phyloP scores from a whole-genome alignment of 2,113 vertebrate genomes.

The Osmerus mordax region DNA sequence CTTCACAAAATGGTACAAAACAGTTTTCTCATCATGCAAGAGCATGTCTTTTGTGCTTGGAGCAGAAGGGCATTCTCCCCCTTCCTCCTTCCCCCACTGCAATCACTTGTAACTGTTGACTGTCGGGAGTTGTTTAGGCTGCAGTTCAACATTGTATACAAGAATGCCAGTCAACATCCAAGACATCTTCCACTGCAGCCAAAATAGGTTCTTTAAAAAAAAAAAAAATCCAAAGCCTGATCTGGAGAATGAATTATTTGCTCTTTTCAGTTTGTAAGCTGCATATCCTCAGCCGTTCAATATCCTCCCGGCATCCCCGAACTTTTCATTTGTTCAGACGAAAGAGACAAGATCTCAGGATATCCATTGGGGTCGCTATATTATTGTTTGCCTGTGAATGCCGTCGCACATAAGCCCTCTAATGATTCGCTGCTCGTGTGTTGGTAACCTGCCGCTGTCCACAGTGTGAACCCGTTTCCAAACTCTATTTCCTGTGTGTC shows the following conservation, averaged over 20 bases:
- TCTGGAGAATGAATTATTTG: slow-evolving; percentile 1
- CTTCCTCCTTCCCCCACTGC: background rate
- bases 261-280: slow-evolving; percentile 6
- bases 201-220: slow-evolving; percentile 3
- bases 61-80: no score
- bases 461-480: background rate
- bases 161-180: slow-evolving; percentile 1
- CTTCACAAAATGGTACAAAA: background rate
- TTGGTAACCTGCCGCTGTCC: background rate
- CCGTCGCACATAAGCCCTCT: background rate
- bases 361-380: background rate
- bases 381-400: background rate
- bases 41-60: no score
- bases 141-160: slow-evolving; percentile 1
- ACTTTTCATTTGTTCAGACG: background rate
- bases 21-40: no score
- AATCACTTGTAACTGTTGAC: slow-evolving; percentile 2
- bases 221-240: background rate
- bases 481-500: background rate
- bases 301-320: slow-evolving; percentile 1
- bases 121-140: background rate
- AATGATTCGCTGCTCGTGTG: background rate
- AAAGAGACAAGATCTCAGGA: background rate
- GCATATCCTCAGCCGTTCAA: slow-evolving; percentile 4
- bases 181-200: background rate